phyloP scores from a whole-genome alignment of 1,140 invertebrate species.

The Lucilia cuprina region DNA sequence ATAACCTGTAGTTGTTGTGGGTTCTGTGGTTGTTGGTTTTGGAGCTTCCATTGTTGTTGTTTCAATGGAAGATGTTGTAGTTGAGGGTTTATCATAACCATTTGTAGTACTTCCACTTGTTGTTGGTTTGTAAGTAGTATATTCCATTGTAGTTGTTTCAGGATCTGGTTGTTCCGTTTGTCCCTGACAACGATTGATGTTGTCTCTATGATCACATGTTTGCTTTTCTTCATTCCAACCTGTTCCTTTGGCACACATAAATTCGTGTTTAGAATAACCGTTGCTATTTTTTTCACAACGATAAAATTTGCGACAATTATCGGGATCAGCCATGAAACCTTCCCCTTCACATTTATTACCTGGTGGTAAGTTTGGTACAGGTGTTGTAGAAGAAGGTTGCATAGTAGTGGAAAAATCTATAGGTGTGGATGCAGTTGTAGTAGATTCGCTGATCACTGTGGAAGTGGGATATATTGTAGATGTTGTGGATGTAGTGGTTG shows the following conservation, averaged over 20 bases:
- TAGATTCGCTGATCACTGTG: not conserved
- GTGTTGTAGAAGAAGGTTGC: slow-evolving; percentile 43
- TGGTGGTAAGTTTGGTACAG: slow-evolving; percentile 44
- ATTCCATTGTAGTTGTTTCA: slow-evolving; percentile 35
- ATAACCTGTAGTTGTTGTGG: slow-evolving; percentile 35
- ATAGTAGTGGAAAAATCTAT: slow-evolving; percentile 39
- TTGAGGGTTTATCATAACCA: slow-evolving; percentile 40
- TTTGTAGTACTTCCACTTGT: not conserved
- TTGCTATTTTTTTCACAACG: slow-evolving; percentile 64
- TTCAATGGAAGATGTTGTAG: slow-evolving; percentile 28
- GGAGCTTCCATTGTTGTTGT: slow-evolving; percentile 20
- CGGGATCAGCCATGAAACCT: slow-evolving; percentile 71
- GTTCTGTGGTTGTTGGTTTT: slow-evolving; percentile 10
- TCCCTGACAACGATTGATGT: slow-evolving; percentile 44
- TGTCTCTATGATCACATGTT: slow-evolving; percentile 55
- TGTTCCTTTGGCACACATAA: slow-evolving; percentile 62
- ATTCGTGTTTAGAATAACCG: slow-evolving; percentile 60
- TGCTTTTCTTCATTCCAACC: slow-evolving; percentile 62
- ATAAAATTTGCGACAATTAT: slow-evolving; percentile 68
- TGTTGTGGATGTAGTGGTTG: slow-evolving; percentile 36
- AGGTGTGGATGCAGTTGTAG: slow-evolving; percentile 18
- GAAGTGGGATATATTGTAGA: not conserved
- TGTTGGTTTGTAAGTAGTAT: slow-evolving; percentile 43
- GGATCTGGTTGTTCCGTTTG: slow-evolving; percentile 41
- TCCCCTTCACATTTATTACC: slow-evolving; percentile 63